Percentiles rank a stretch among this genome's conserved stretches.
Evolutionary conservation across 2,797 vertebrate species (phyloP).

Genomic region (Melanotaenia boesemani): DNA sequence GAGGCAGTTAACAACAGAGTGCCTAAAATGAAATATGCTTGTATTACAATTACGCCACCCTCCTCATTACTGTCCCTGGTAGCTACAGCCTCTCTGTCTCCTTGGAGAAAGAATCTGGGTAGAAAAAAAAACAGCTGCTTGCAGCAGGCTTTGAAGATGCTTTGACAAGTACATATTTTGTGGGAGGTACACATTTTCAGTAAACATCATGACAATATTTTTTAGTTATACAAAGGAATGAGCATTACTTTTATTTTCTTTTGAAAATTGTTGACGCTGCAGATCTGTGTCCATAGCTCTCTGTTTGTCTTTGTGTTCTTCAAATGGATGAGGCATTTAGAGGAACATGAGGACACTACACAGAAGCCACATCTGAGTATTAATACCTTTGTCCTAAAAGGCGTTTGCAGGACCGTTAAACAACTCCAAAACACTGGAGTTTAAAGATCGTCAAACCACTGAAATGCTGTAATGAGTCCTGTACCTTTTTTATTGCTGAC

Average conservation of each 20-base stretch:
- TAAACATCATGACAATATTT: conserved; percentile 19
- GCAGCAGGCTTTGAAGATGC: conserved; percentile 19
- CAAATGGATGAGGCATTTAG: conserved; percentile 27
- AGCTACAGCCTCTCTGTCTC: conserved; percentile 21
- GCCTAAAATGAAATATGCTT: conserved; percentile 49
- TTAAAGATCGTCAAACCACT: neutral
- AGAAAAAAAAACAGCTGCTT: conserved; percentile 18
- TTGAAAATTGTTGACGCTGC: conserved; percentile 1
- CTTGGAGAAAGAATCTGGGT: conserved; percentile 21
- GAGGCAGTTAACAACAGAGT: conserved; percentile 46
- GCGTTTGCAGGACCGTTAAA: neutral
- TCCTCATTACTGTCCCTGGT: conserved; percentile 44
- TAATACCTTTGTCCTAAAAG: neutral
- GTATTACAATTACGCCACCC: conserved; percentile 49
- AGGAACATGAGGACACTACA: conserved; percentile 8
- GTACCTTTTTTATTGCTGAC: conserved; percentile 1
- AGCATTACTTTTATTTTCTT: neutral
- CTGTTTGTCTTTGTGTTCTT: neutral
- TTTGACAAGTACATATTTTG: conserved; percentile 33
- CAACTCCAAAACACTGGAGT: neutral
- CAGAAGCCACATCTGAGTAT: neutral
- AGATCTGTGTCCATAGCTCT: neutral
- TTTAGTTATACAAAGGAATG: conserved; percentile 2
- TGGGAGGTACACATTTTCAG: conserved; percentile 5
- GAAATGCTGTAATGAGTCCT: neutral